Evolutionary conservation across 1,140 invertebrate species (phyloP).

Genomic region (Drosophila kanapiae): DNA sequence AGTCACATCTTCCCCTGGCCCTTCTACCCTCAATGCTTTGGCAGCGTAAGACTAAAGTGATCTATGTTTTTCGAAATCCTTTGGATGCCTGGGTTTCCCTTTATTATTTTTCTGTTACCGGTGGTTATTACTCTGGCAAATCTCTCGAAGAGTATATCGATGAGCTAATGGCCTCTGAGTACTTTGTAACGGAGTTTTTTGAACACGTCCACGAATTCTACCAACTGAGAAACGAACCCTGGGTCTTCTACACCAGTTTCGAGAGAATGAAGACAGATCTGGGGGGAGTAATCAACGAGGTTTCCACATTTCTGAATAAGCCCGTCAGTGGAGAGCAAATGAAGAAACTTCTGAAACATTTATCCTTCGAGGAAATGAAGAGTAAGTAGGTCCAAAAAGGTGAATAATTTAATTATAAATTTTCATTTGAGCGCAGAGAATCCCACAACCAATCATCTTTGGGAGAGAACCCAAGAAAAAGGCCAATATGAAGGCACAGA

Average conservation of each 20-base stretch:
- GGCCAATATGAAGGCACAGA: conserved; percentile 5
- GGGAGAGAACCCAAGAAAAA: conserved; percentile 30
- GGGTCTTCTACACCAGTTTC: conserved; percentile 91
- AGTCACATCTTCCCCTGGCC: conserved; percentile 88
- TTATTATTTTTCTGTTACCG: conserved; percentile 88
- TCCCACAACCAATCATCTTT: conserved; percentile 54
- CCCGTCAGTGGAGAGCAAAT: conserved; percentile 55
- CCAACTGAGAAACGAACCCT: conserved; percentile 88
- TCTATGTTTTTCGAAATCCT: conserved; percentile 92
- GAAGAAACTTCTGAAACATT: conserved; percentile 55
- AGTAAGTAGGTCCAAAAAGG: conserved; percentile 26
- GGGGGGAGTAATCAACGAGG: conserved; percentile 30
- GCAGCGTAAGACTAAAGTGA: conserved; percentile 87
- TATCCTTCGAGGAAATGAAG: conserved; percentile 77
- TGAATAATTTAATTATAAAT: too few relatives aligned
- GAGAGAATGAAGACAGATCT: too few relatives aligned
- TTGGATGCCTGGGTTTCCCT: conserved; percentile 94
- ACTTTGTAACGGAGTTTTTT: conserved; percentile 86
- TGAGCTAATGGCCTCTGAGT: conserved; percentile 2
- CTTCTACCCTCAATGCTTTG: conserved; percentile 87
- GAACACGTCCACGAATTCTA: conserved; percentile 92
- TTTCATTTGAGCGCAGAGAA: conserved; percentile 29
- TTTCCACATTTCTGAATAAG: conserved; percentile 62
- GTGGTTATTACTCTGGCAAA: conserved; percentile 85
- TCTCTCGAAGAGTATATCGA: conserved; percentile 33